Evolutionary conservation across 2,888 invertebrate species (phyloP), one percentile per base, ranked within the genome.

Genomic region (Xestia c-nigrum): DNA sequence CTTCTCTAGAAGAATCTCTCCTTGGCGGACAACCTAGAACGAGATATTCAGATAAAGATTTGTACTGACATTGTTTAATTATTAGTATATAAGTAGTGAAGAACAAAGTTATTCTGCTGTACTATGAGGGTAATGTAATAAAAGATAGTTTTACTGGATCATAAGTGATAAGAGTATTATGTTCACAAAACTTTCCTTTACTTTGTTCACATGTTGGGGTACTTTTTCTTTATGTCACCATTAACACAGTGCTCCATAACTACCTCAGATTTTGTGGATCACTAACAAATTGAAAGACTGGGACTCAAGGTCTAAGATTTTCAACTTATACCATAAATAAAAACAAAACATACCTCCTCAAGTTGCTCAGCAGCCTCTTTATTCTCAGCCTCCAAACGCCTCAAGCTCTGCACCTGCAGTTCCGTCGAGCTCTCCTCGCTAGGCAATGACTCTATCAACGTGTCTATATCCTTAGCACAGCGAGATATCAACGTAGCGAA

Each of bases 381-480:
- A 94, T 99, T 99, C 91, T 99, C 99, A 57, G 98, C 97, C 92
- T 99, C 99, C 67, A 99, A 95, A 70, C 98, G 97, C 88, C 98
- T 97, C 50, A 99, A 97, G 89, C 99, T 98, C 74, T 97, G 97
- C 77, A 98, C 98, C 95, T 99, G 99, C 16, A 99, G 95, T 93
- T 99, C 99, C n/a, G 98, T 98, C 0, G 99, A 99, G 64, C 98
- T 99, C 90, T 99, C 99, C 92, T 99, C 99, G 93, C 98, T 99
- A 0, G 99, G 99, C 64, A 99, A 94, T 0, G 99, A 99, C 91
- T 99, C 99, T 81, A 99, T 99, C 5, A 99, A 95, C 0, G 99
- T 98, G 92, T 99, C 99, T 82, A 99, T 99, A 93, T 99, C 99
- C 94, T 99, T 99, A 0, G 99, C 99, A 93, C 99, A 99, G 78